Percentiles rank a stretch among this genome's conserved stretches.
Conservation (phyloP, 1,140 invertebrate genomes). For the Megalonaias nervosa region DNA sequence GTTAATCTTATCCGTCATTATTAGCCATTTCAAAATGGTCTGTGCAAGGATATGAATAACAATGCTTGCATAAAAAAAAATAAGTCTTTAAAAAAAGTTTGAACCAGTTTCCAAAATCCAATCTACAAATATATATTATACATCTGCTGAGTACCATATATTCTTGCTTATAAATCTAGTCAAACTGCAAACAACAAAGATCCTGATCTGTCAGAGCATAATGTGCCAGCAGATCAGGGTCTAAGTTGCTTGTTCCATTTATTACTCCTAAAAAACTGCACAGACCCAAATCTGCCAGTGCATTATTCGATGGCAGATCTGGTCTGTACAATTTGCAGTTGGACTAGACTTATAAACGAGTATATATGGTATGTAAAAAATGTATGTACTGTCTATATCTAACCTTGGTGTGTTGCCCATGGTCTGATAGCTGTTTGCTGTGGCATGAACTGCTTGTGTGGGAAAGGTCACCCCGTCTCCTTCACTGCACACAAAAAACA, state of each 20-base stretch:
- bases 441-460: conserved; percentile 82
- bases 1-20: neutral
- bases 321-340: too few species aligned
- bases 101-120: neutral
- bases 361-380: neutral
- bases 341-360: too few species aligned
- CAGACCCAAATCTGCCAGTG: too few species aligned
- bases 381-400: conserved; percentile 22
- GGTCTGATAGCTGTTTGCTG: conserved; percentile 82
- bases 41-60: neutral
- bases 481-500: conserved; percentile 77
- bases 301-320: too few species aligned
- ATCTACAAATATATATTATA: neutral
- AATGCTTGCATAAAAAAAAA: neutral
- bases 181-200: too few species aligned
- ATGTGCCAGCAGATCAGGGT: too few species aligned
- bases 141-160: too few species aligned
- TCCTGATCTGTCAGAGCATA: too few species aligned
- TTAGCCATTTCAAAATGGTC: neutral
- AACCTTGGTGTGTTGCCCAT: conserved; percentile 83
- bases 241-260: too few species aligned
- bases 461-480: conserved; percentile 91
- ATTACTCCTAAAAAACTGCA: too few species aligned
- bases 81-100: neutral
- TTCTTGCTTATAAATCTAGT: too few species aligned